These are phyloP conservation scores for Drosophila orena DNA, from an alignment of 1,140 invertebrate species.

Conservation along the genomic window DNA sequence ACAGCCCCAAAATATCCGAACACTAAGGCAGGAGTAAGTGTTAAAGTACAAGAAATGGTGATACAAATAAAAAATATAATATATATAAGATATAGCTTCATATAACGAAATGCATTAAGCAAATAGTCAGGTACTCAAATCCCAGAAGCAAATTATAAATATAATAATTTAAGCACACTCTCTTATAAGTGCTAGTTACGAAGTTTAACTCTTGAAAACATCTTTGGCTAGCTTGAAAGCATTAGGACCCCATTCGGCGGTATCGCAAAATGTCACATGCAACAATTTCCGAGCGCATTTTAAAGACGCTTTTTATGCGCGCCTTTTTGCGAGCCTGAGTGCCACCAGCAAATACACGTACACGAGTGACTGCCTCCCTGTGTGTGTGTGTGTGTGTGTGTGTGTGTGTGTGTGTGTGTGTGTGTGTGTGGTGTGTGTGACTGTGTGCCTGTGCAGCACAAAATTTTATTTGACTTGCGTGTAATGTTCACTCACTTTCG, in stretches of 20 bases:
- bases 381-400: slow-evolving; percentile 7
- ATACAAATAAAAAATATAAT: background rate
- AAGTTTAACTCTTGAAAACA: no score
- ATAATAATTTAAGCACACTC: no score
- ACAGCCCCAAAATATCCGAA: no score
- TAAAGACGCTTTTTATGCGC: slow-evolving; percentile 74
- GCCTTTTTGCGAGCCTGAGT: slow-evolving; percentile 70
- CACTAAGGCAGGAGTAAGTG: no score
- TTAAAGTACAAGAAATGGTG: no score
- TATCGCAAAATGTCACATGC: slow-evolving; percentile 66
- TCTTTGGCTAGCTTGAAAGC: background rate
- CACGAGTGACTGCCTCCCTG: background rate
- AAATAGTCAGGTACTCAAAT: background rate
- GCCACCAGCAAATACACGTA: slow-evolving; percentile 33
- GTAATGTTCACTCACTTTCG: slow-evolving; percentile 65
- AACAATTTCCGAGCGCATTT: slow-evolving; percentile 78
- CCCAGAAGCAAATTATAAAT: background rate
- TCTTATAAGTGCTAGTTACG: no score
- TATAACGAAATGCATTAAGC: no score
- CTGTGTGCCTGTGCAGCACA: slow-evolving; percentile 40
- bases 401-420: no score
- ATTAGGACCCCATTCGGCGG: background rate
- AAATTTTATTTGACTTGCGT: slow-evolving; percentile 79
- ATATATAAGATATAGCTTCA: no score
- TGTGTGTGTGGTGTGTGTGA: no score